A percentile compares a stretch with the other conserved stretches of the same genome.
phyloP scores from a whole-genome alignment of 2,888 invertebrate genomes.

The Eristalis tenax region DNA sequence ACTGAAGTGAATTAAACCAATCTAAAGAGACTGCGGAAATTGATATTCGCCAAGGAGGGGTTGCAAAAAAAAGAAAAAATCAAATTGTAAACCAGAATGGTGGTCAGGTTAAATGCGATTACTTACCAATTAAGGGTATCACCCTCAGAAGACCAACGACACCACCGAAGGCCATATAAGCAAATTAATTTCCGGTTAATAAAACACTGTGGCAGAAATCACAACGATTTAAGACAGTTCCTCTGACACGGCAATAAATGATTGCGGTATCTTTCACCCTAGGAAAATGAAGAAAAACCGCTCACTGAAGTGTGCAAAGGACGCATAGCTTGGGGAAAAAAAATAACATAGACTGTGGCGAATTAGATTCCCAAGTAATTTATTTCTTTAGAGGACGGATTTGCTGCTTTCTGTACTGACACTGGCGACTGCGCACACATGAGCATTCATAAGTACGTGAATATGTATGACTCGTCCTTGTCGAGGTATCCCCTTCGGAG shows the following conservation, averaged over 20 bases:
- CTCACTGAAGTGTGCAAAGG: background rate
- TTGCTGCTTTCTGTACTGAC: conserved; percentile 20
- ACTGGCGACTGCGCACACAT: background rate
- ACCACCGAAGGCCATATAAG: conserved; percentile 30
- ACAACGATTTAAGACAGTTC: conserved; percentile 59
- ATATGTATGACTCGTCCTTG: conserved; percentile 14
- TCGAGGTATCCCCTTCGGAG: background rate
- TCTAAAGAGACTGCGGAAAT: conserved; percentile 30
- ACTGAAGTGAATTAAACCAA: conserved; percentile 21
- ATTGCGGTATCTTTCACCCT: conserved; percentile 31
- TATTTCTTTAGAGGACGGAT: conserved; percentile 47
- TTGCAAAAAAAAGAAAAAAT: background rate
- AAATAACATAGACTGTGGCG: conserved; percentile 18
- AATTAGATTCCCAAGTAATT: conserved; percentile 54
- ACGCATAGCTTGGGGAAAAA: background rate
- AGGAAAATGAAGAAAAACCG: background rate
- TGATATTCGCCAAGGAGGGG: background rate
- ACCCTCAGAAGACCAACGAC: background rate
- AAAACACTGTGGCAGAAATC: conserved; percentile 63
- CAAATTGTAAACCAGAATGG: conserved; percentile 43
- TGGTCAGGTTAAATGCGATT: conserved; percentile 47
- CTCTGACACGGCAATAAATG: conserved; percentile 63
- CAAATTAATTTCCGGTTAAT: conserved; percentile 68
- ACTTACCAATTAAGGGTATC: conserved; percentile 46
- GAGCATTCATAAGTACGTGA: conserved; percentile 14